These are phyloP conservation scores for Dascillus cervinus DNA, from an alignment of 2,888 invertebrate genomes.

Conservation along the genomic window DNA sequence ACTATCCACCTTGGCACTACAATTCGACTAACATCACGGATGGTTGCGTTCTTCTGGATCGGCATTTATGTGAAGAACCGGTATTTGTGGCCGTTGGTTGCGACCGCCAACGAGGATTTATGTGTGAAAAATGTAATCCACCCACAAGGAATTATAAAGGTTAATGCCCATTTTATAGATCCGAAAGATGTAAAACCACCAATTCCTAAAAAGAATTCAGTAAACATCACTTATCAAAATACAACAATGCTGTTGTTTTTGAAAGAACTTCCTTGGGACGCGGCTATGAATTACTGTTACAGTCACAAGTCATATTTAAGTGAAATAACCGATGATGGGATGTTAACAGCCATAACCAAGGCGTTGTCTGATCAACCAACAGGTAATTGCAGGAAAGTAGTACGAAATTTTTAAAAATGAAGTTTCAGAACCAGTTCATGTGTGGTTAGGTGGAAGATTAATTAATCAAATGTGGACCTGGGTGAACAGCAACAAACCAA, in stretches of 20 bases:
- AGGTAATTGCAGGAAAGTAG: slow-evolving; percentile 1
- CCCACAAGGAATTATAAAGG: too few relatives aligned
- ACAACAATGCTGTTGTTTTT: neutral
- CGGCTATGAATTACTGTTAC: slow-evolving; percentile 2
- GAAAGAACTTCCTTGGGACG: slow-evolving; percentile 1
- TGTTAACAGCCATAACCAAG: neutral
- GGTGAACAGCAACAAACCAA: neutral
- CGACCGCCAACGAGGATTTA: slow-evolving; percentile 2
- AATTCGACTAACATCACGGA: slow-evolving; percentile 1
- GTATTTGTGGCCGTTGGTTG: slow-evolving; percentile 2
- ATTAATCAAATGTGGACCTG: slow-evolving; percentile 2
- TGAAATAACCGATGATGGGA: slow-evolving; percentile 1
- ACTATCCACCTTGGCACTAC: slow-evolving; percentile 5
- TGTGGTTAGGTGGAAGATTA: slow-evolving; percentile 6
- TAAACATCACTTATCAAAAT: too few relatives aligned
- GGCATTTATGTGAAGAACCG: neutral
- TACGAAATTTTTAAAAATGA: too few relatives aligned
- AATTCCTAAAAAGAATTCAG: neutral
- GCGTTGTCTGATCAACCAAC: slow-evolving; percentile 1
- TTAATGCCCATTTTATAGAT: too few relatives aligned
- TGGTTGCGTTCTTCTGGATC: slow-evolving; percentile 6
- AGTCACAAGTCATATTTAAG: slow-evolving; percentile 1
- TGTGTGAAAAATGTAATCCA: slow-evolving; percentile 7
- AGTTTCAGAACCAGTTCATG: slow-evolving; percentile 5
- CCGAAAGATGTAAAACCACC: too few relatives aligned